phyloP scores from a whole-genome alignment of 2,113 vertebrate genomes.

The Austrofundulus limnaeus region DNA sequence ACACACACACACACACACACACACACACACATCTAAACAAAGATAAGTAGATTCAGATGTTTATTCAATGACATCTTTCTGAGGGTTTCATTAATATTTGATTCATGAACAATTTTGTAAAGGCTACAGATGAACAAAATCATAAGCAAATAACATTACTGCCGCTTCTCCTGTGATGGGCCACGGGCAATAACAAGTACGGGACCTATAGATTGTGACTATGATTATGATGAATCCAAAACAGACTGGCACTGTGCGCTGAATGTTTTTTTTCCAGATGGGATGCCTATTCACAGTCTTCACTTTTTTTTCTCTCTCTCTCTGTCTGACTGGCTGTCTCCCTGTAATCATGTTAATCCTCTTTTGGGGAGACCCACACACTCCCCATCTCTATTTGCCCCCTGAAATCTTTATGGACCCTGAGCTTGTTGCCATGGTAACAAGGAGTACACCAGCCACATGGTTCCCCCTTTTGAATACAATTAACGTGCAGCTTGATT shows the following conservation, averaged over 20 bases:
- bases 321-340: constrained; percentile 54
- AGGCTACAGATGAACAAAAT: too few relatives aligned
- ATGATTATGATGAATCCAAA: background rate
- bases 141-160: too few relatives aligned
- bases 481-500: constrained; percentile 76
- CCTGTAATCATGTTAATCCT: constrained; percentile 75
- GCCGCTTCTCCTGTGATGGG: too few relatives aligned
- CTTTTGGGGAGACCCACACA: constrained; percentile 66
- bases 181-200: too few relatives aligned
- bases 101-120: too few relatives aligned
- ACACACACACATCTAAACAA: too few relatives aligned
- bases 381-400: constrained; percentile 61
- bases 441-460: constrained; percentile 71
- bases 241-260: background rate
- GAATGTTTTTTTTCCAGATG: constrained; percentile 21
- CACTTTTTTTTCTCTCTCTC: constrained; percentile 21
- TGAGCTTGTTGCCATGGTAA: constrained; percentile 77
- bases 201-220: too few relatives aligned
- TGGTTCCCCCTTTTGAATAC: constrained; percentile 60
- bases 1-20: too few relatives aligned
- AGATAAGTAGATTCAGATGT: too few relatives aligned
- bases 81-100: too few relatives aligned
- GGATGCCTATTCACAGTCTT: constrained; percentile 54
- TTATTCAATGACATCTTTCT: too few relatives aligned
- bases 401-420: constrained; percentile 77